Evolutionary conservation across 1,140 invertebrate species (phyloP).

Genomic region (Copidosoma floridanum): DNA sequence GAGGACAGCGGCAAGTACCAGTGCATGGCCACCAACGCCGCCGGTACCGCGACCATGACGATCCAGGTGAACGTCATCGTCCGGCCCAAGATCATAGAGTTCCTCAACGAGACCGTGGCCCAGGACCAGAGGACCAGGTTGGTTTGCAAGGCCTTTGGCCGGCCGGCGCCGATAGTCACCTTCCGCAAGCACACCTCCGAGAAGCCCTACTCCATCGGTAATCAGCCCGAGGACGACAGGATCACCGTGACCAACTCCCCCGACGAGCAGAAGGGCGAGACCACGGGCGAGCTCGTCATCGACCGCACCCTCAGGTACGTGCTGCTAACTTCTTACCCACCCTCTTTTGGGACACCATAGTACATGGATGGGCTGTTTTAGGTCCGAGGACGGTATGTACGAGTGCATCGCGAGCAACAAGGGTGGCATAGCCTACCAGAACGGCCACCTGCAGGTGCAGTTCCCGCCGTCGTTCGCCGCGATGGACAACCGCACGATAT

Average conservation of each 20-base stretch:
- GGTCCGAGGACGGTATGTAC: constrained; percentile 83
- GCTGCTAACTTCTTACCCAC: too few species aligned
- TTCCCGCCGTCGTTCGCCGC: constrained; percentile 77
- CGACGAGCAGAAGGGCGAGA: constrained; percentile 62
- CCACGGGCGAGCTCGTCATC: constrained; percentile 65
- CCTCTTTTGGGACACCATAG: too few species aligned
- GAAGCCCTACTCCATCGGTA: constrained; percentile 61
- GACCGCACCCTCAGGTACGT: constrained; percentile 33
- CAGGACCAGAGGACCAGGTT: constrained; percentile 65
- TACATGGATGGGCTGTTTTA: too few species aligned
- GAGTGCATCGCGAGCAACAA: constrained; percentile 81
- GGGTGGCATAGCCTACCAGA: constrained; percentile 70
- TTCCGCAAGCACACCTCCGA: constrained; percentile 67
- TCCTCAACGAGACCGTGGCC: constrained; percentile 71
- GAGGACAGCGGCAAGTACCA: constrained; percentile 78
- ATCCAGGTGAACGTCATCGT: constrained; percentile 69
- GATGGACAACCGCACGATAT: constrained; percentile 69
- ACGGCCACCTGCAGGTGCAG: constrained; percentile 81
- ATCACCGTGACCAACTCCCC: constrained; percentile 61
- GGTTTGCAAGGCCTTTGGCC: constrained; percentile 72
- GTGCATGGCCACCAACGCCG: constrained; percentile 80
- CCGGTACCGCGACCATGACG: constrained; percentile 66
- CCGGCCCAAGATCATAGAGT: constrained; percentile 76
- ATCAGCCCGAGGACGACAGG: constrained; percentile 63
- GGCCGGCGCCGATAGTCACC: constrained; percentile 72